Conservation (phyloP, 2,797 vertebrate genomes). For the Podarcis siculus region DNA sequence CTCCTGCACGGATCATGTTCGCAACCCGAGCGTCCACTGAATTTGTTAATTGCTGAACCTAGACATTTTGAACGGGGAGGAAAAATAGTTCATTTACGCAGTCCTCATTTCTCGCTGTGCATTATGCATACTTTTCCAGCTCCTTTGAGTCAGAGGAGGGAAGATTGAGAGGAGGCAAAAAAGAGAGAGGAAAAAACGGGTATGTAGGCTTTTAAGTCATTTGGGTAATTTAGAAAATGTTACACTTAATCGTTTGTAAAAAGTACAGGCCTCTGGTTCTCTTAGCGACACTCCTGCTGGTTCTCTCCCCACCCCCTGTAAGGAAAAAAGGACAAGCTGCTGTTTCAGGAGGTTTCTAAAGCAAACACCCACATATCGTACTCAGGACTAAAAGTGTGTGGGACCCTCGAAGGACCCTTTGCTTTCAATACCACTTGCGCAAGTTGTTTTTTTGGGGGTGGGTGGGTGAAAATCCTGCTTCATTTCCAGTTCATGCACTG, state of each 20-base stretch:
- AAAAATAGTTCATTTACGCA: neutral
- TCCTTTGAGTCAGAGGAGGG: neutral
- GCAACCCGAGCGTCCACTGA: no score
- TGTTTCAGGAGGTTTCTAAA: neutral
- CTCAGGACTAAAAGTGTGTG: neutral
- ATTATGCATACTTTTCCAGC: neutral
- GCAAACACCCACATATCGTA: no score
- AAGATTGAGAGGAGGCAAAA: neutral
- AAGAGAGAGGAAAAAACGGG: no score
- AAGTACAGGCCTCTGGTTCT: constrained; percentile 1
- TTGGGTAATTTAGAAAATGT: constrained; percentile 24
- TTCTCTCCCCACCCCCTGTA: neutral
- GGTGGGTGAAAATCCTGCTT: no score
- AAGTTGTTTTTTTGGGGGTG: no score
- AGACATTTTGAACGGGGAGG: neutral
- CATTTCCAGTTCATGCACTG: no score
- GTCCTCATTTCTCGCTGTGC: neutral
- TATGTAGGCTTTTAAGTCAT: constrained; percentile 23
- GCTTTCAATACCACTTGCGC: no score
- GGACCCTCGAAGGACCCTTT: no score
- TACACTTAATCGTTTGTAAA: constrained; percentile 7
- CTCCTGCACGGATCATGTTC: no score
- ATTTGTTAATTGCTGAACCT: neutral
- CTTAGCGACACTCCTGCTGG: constrained; percentile 2
- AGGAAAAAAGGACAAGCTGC: neutral